Evolutionary conservation across 1,140 invertebrate genomes (phyloP).

Genomic region (Episyrphus balteatus): DNA sequence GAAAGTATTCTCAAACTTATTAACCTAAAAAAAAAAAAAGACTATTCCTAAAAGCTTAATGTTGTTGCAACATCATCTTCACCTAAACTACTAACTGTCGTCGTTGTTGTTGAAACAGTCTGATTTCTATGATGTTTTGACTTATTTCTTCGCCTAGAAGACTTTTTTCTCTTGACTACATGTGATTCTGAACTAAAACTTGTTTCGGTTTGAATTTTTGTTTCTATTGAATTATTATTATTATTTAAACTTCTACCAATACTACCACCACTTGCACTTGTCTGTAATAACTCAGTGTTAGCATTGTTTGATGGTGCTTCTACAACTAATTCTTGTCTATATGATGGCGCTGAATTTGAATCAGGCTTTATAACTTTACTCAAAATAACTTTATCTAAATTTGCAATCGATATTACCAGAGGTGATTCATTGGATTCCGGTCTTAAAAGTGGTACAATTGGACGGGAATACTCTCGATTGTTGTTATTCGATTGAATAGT

Average conservation of each 20-base stretch:
- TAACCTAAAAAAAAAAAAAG: too few relatives aligned
- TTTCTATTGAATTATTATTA: background rate
- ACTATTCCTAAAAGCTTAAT: background rate
- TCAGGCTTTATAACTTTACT: constrained; percentile 28
- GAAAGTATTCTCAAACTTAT: too few relatives aligned
- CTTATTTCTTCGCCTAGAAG: constrained; percentile 11
- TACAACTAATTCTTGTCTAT: constrained; percentile 18
- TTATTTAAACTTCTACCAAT: constrained; percentile 5
- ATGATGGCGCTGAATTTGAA: constrained; percentile 24
- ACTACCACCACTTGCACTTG: background rate
- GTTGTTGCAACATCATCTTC: background rate
- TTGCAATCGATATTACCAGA: constrained; percentile 36
- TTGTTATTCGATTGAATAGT: background rate
- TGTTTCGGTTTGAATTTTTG: background rate
- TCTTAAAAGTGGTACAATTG: constrained; percentile 29
- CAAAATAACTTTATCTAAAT: constrained; percentile 35
- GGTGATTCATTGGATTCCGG: constrained; percentile 37
- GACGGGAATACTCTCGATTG: constrained; percentile 12
- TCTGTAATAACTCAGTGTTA: background rate
- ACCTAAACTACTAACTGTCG: background rate
- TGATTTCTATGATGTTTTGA: constrained; percentile 9
- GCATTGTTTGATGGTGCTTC: constrained; percentile 11
- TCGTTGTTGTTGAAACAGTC: constrained; percentile 8
- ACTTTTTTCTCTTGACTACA: constrained; percentile 27
- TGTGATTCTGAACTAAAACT: constrained; percentile 20